phyloP scores from a whole-genome alignment of 2,113 vertebrate species.

The Microcebus ravelobensis region DNA sequence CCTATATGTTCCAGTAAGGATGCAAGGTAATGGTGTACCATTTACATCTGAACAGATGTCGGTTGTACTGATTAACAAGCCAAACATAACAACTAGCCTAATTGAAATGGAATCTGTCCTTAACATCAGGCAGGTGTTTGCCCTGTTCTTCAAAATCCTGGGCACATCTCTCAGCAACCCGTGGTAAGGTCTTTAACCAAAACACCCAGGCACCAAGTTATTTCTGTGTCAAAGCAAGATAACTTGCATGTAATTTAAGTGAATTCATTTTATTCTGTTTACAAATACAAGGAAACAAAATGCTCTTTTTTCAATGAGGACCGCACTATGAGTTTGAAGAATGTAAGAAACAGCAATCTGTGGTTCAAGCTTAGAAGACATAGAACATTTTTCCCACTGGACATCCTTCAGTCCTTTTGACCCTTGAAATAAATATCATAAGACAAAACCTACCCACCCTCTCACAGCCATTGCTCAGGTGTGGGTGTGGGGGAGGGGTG shows the following conservation, averaged over 20 bases:
- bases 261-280: background rate
- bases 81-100: background rate
- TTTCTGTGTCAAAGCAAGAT: background rate
- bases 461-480: background rate
- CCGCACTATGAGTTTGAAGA: background rate
- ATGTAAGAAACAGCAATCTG: background rate
- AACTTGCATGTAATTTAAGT: background rate
- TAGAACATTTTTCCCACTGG: accelerated
- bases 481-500: background rate
- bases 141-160: background rate
- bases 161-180: background rate
- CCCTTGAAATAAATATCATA: background rate
- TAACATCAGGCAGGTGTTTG: background rate
- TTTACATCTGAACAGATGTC: background rate
- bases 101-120: background rate
- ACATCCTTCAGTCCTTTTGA: background rate
- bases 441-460: background rate
- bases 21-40: background rate
- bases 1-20: background rate
- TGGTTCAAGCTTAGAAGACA: background rate
- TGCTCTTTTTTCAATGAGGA: background rate
- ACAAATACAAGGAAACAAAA: background rate
- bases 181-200: background rate
- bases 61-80: background rate
- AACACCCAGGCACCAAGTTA: background rate